Conservation (phyloP, 37 sponge, comb jelly and placozoan genomes). For the Geodia barretti region DNA sequence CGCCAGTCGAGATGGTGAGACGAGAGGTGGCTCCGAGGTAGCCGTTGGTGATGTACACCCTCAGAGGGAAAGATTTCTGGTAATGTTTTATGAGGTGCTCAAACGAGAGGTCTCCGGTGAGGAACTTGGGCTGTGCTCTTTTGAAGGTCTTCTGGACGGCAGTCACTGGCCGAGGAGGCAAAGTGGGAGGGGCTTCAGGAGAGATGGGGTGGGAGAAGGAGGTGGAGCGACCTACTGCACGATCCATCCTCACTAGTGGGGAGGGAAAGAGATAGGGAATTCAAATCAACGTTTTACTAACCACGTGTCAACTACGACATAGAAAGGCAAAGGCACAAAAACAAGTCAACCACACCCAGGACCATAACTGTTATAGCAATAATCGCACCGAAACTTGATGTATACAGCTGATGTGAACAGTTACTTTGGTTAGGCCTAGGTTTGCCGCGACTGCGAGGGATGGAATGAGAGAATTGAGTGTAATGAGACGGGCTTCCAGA, state of each 20-base stretch:
- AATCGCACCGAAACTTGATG: too few species aligned
- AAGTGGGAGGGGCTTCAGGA: not conserved
- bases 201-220: not conserved
- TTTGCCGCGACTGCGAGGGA: not conserved
- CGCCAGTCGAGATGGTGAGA: constrained; percentile 23
- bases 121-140: too few species aligned
- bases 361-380: too few species aligned
- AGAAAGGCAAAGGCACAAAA: too few species aligned
- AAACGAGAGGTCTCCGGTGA: not conserved
- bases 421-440: too few species aligned
- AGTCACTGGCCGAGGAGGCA: not conserved
- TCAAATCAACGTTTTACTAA: too few species aligned
- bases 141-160: not conserved
- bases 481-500: not conserved
- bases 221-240: not conserved
- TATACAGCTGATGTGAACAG: too few species aligned
- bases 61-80: constrained; percentile 14
- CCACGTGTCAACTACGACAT: too few species aligned
- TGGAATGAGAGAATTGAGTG: not conserved
- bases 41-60: constrained; percentile 20
- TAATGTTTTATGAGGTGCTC: not conserved
- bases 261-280: too few species aligned
- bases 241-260: too few species aligned
- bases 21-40: constrained; percentile 7
- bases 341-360: too few species aligned